Percentiles rank a stretch among this genome's conserved stretches.
Evolutionary conservation across 2,113 vertebrate genomes (phyloP).

Genomic region (Apteryx mantelli): DNA sequence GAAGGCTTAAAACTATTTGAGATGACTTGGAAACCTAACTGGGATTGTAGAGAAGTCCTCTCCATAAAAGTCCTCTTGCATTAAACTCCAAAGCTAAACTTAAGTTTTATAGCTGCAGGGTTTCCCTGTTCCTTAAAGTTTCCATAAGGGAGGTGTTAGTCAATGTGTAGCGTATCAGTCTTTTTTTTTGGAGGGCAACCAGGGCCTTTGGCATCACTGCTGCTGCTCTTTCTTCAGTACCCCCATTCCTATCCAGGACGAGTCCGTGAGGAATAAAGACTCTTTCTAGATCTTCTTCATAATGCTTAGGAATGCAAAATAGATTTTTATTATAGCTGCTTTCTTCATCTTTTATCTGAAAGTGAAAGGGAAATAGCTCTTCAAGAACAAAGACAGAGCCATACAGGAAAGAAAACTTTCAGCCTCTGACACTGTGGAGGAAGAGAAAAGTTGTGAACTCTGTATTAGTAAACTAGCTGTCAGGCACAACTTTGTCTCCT

Average conservation of each 20-base stretch:
- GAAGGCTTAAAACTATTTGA: neutral
- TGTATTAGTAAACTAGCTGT: too few relatives aligned
- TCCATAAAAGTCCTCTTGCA: neutral
- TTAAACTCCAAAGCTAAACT: neutral
- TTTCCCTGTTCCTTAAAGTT: neutral
- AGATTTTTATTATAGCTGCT: slow-evolving; percentile 80
- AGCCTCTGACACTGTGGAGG: neutral
- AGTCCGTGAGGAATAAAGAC: slow-evolving; percentile 86
- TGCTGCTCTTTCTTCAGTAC: neutral
- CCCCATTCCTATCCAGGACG: slow-evolving; percentile 83
- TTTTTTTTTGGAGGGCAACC: neutral
- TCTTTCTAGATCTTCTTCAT: slow-evolving; percentile 81
- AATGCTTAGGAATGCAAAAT: slow-evolving; percentile 83
- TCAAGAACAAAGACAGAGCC: neutral
- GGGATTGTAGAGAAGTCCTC: neutral
- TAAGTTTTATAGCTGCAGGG: neutral
- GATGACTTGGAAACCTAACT: neutral
- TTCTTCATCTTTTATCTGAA: slow-evolving; percentile 73
- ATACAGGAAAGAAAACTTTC: neutral
- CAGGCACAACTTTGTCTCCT: neutral
- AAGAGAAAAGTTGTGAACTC: neutral
- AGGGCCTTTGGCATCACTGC: neutral
- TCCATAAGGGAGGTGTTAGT: too few relatives aligned
- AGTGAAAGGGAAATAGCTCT: neutral
- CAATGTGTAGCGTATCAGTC: neutral